phyloP scores from a whole-genome alignment of 2,797 vertebrate genomes.

The Hirundo rustica region DNA sequence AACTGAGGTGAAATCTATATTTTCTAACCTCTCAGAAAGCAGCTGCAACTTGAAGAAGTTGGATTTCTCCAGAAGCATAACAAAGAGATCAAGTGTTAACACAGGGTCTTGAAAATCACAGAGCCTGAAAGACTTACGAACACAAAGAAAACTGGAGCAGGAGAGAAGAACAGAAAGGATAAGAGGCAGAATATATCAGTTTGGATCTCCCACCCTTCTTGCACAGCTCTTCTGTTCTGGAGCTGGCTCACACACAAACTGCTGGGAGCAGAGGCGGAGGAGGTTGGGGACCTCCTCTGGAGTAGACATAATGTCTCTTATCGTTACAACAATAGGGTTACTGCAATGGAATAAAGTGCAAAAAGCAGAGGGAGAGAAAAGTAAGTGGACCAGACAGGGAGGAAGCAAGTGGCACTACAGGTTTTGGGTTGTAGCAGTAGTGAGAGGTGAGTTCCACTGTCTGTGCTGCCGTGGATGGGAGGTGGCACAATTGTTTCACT shows the following conservation, averaged over 20 bases:
- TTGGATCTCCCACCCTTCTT: not conserved
- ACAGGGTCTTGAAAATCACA: not conserved
- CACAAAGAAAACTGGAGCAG: not conserved
- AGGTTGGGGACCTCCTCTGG: not conserved
- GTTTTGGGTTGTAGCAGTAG: accelerated
- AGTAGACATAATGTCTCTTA: not conserved
- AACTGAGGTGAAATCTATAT: not conserved
- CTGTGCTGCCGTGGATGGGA: not conserved
- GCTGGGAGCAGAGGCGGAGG: not conserved
- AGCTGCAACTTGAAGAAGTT: not conserved
- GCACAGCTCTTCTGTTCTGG: not conserved
- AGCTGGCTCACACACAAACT: not conserved
- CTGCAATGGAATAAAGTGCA: not conserved
- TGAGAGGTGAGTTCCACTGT: accelerated
- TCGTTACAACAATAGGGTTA: not conserved
- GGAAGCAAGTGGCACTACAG: not conserved
- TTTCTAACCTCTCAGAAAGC: not conserved
- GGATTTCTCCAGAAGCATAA: conserved; percentile 3
- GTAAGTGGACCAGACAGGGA: not conserved
- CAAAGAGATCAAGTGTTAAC: conserved; percentile 1
- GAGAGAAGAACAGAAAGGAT: not conserved
- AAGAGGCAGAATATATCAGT: not conserved
- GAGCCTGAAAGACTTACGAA: not conserved
- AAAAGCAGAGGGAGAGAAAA: not conserved
- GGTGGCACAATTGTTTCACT: accelerated